Conservation (phyloP, 2,888 invertebrate species). For the Drosophila aldrichi region DNA sequence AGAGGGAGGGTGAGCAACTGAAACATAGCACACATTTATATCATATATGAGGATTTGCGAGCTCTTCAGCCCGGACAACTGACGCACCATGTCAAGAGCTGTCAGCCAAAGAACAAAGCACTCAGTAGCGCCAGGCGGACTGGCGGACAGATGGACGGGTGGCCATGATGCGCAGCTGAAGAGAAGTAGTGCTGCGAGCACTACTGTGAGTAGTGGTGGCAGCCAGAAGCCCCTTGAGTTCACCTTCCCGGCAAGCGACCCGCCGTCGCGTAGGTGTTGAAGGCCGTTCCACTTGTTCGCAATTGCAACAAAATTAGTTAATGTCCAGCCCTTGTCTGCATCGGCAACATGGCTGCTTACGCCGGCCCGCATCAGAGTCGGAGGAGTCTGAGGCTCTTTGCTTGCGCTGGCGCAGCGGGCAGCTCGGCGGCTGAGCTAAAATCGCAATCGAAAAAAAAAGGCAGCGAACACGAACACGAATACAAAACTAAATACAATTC, state of each 20-base stretch:
- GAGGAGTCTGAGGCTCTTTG: background rate
- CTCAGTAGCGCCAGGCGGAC: slow-evolving; percentile 65
- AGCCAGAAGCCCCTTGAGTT: slow-evolving; percentile 18
- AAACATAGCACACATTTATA: slow-evolving; percentile 31
- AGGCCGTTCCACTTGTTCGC: slow-evolving; percentile 62
- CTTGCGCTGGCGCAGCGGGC: slow-evolving; percentile 43
- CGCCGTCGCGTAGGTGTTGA: slow-evolving; percentile 61
- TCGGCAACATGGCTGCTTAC: background rate
- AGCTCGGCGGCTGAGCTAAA: slow-evolving; percentile 43
- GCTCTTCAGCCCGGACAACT: slow-evolving; percentile 48
- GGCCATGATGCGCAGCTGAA: slow-evolving; percentile 51
- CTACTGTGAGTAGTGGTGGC: slow-evolving; percentile 13
- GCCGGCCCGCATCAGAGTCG: slow-evolving; percentile 5
- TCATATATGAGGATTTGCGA: slow-evolving; percentile 54
- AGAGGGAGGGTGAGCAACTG: slow-evolving; percentile 37
- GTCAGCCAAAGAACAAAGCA: slow-evolving; percentile 72
- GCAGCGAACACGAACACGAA: slow-evolving; percentile 45
- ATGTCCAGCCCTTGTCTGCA: slow-evolving; percentile 33
- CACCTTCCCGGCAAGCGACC: slow-evolving; percentile 17
- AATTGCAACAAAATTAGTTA: slow-evolving; percentile 43
- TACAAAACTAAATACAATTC: slow-evolving; percentile 76
- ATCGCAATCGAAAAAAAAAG: slow-evolving; percentile 31
- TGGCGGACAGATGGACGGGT: slow-evolving; percentile 58
- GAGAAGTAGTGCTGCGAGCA: background rate
- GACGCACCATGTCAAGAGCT: slow-evolving; percentile 61